Percentiles rank a stretch among this genome's conserved stretches.
Conservation (phyloP, 2,888 invertebrate genomes). For the Andrena bucephala region DNA sequence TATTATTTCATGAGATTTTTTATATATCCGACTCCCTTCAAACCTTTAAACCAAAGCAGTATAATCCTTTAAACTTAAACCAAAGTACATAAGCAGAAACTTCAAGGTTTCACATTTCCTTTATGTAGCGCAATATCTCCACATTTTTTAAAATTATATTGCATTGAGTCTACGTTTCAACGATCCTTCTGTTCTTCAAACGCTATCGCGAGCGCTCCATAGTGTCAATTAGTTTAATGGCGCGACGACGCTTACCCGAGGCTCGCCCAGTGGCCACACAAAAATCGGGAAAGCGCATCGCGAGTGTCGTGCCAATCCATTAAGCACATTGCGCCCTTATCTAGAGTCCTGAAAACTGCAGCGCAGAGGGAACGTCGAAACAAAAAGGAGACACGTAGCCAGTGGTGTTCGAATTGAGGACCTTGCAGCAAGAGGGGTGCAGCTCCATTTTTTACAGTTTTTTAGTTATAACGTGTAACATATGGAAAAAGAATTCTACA, state of each 20-base stretch:
- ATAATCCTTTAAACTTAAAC: no score
- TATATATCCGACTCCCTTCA: no score
- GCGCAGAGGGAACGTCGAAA: constrained; percentile 20
- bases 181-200: constrained; percentile 24
- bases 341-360: constrained; percentile 41
- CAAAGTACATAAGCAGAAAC: no score
- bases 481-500: no score
- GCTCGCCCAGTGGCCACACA: background rate
- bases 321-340: constrained; percentile 69
- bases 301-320: constrained; percentile 64
- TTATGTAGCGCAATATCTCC: background rate
- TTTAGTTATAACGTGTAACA: no score
- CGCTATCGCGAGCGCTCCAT: constrained; percentile 36
- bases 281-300: constrained; percentile 60
- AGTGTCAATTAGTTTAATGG: constrained; percentile 71
- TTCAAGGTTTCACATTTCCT: no score
- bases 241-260: constrained; percentile 34
- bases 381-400: constrained; percentile 9
- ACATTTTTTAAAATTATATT: background rate
- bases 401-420: background rate
- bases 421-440: no score
- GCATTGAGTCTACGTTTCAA: background rate
- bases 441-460: no score
- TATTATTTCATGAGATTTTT: no score
- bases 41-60: no score